Percentiles rank a stretch among this genome's conserved stretches.
Evolutionary conservation across 1,140 invertebrate species (phyloP).

Genomic region (Aricia agestis): DNA sequence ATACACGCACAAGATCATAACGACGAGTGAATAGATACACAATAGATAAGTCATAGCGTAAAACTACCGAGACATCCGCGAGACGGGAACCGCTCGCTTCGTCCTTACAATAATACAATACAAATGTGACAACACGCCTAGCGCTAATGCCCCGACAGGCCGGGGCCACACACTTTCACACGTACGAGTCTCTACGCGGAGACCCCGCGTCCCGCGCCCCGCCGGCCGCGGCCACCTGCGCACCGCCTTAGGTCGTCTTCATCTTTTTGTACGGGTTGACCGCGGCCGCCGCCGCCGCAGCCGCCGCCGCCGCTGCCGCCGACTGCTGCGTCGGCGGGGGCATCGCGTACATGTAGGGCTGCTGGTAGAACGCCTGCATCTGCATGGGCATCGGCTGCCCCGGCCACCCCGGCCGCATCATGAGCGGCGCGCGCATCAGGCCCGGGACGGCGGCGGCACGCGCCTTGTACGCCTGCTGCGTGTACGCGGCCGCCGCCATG

Average conservation of each 20-base stretch:
- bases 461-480: slow-evolving; percentile 84
- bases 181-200: slow-evolving; percentile 70
- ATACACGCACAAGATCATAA: slow-evolving; percentile 78
- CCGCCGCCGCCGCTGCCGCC: slow-evolving; percentile 70
- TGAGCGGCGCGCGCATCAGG: slow-evolving; percentile 57
- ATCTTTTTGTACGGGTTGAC: slow-evolving; percentile 91
- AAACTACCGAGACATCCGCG: slow-evolving; percentile 70
- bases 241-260: slow-evolving; percentile 85
- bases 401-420: slow-evolving; percentile 61
- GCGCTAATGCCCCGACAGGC: slow-evolving; percentile 71
- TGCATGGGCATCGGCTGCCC: slow-evolving; percentile 61
- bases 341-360: slow-evolving; percentile 78
- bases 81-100: slow-evolving; percentile 62
- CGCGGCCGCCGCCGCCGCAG: slow-evolving; percentile 75
- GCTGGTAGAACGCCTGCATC: slow-evolving; percentile 68
- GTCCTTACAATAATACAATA: slow-evolving; percentile 75
- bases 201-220: slow-evolving; percentile 68
- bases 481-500: slow-evolving; percentile 82
- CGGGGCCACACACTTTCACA: slow-evolving; percentile 64
- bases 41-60: slow-evolving; percentile 71
- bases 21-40: slow-evolving; percentile 71
- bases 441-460: slow-evolving; percentile 58
- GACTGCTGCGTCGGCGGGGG: slow-evolving; percentile 76
- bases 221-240: slow-evolving; percentile 47
- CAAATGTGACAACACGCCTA: slow-evolving; percentile 75